Base-by-base conservation (phyloP, 2,888 invertebrate genomes). In the Zelleria hepariella region DNA sequence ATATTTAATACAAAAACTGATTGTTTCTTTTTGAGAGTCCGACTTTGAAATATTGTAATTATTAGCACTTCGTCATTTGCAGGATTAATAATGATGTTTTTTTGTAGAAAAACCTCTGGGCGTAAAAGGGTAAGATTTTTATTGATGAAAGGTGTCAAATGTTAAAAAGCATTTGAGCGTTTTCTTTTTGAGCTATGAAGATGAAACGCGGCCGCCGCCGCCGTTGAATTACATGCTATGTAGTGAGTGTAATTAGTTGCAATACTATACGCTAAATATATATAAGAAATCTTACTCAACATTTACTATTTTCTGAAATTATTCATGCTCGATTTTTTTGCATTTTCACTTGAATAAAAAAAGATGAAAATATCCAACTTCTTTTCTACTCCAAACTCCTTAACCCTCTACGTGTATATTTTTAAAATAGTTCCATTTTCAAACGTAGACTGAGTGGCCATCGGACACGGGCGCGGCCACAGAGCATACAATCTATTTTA, bases 31-130 rank as follows among this genome's bases (percentile, higher is more conserved):
- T 80, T 74, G 69, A 72, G 68, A 68, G 73, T 63, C 67, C 66
- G 82, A 80, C 86, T 80, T 80, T 84, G 86, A 86, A 78, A 80
- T 83, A 86, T 86, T 76, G 73, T 73, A 75, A 78, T 82, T 82
- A 82, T 84, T 80, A 78, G 62, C 74, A 76, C 84, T 85, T 85
- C 72, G 75, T 65, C 69, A 60, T 66, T 66, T 60, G 64, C 57
- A 65, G 63, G 64, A 62, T 67, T 63, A 62, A 63, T 63, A 59
- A 63, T 42, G 32, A 15, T 42, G 15, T 67, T 69, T 66, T 60
- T 65, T 68, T 62, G 62, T 59, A 61, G 62, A 63, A 62, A 63
- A 62, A 62, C 62, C 61, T 62, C 27, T 53, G 24, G n/a, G 23
- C 47, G 57, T 8, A 24, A 48, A 57, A 57, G 57, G 47, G 57